A percentile compares a stretch with the other conserved stretches of the same genome.
phyloP scores from a whole-genome alignment of 2,888 invertebrate genomes.

The Cerceris ruficornis region DNA sequence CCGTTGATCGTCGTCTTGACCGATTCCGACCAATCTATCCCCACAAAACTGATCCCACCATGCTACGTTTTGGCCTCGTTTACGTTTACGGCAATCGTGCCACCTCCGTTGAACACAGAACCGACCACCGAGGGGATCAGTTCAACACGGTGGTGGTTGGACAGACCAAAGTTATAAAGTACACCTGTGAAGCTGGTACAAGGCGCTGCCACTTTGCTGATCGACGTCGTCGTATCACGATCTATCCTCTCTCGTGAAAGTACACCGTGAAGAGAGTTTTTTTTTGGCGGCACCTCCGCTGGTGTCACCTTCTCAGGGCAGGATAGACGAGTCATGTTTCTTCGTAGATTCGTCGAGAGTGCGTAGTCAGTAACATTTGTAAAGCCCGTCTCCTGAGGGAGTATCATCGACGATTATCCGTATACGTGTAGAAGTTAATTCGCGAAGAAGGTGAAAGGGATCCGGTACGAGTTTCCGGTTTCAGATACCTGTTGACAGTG shows the following conservation, averaged over 20 bases:
- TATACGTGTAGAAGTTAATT: not conserved
- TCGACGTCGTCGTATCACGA: conserved; percentile 73
- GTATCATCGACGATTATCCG: not conserved
- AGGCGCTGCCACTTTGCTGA: conserved; percentile 77
- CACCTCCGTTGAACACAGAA: conserved; percentile 47
- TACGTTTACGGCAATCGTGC: conserved; percentile 57
- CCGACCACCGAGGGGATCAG: conserved; percentile 35
- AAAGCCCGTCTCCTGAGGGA: not conserved
- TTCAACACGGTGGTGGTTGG: conserved; percentile 22
- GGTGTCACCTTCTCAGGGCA: conserved; percentile 33
- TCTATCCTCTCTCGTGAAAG: conserved; percentile 18
- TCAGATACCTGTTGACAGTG: conserved; percentile 2
- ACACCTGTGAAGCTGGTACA: conserved; percentile 70
- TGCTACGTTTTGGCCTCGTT: conserved; percentile 75
- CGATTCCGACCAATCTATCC: conserved; percentile 65
- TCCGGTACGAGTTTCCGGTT: conserved; percentile 2
- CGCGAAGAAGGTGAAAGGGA: not conserved
- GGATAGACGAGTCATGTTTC: conserved; percentile 63
- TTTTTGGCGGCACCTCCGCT: conserved; percentile 44
- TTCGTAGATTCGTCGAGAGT: conserved; percentile 50
- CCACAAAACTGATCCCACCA: conserved; percentile 56
- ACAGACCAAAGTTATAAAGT: conserved; percentile 79
- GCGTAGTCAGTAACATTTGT: not conserved
- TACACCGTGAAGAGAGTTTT: not conserved
- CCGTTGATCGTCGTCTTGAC: conserved; percentile 38